Percentiles rank a stretch among this genome's conserved stretches.
Evolutionary conservation across 2,797 vertebrate genomes (phyloP).

Genomic region (Vultur gryphus): DNA sequence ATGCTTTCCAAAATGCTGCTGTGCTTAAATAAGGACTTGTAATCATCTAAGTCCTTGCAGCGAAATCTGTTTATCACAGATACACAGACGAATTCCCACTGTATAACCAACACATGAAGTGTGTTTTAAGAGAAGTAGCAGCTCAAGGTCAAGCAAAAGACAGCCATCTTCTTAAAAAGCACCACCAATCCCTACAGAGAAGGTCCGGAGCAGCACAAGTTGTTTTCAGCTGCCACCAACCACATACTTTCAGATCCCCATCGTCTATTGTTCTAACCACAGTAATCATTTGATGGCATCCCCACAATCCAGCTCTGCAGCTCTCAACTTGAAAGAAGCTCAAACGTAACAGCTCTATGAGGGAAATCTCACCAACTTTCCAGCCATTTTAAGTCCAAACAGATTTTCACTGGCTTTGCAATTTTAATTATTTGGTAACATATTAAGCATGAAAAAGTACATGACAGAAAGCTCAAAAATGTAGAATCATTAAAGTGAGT

Average conservation of each 20-base stretch:
- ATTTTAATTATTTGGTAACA: not conserved
- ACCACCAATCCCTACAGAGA: not conserved
- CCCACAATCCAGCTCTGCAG: not conserved
- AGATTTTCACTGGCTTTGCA: not conserved
- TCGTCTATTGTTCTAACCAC: not conserved
- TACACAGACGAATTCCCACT: not conserved
- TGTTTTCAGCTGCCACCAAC: not conserved
- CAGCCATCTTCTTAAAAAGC: not conserved
- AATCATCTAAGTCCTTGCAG: not conserved
- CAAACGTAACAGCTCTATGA: not conserved
- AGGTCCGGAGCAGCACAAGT: not conserved
- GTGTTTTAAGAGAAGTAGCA: not conserved
- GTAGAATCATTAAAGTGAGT: not conserved
- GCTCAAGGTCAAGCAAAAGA: not conserved
- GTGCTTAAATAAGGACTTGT: not conserved
- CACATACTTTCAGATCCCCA: not conserved
- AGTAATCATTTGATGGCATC: not conserved
- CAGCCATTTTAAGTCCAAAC: not conserved
- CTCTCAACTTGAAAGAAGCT: not conserved
- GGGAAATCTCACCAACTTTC: not conserved
- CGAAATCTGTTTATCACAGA: not conserved
- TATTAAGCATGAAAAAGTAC: not conserved
- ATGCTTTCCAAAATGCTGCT: not conserved
- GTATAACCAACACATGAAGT: fast-evolving
- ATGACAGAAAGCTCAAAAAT: not conserved